phyloP scores from a whole-genome alignment of 1,140 invertebrate species.

The Drosophila nigromelanica region DNA sequence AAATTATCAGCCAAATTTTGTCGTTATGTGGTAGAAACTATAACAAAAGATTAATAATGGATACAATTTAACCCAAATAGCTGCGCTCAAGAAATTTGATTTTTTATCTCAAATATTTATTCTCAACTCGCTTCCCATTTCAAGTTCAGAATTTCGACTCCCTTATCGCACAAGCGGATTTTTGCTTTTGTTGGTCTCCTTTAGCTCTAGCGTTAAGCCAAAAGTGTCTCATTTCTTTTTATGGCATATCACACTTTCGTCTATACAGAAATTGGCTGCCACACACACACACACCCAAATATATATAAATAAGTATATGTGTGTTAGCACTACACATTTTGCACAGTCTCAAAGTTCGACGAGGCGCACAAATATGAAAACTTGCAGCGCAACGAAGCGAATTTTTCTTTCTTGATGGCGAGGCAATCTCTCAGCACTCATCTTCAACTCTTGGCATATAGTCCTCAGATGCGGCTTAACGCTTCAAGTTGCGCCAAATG shows the following conservation, averaged over 20 bases:
- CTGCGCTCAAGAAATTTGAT: slow-evolving; percentile 16
- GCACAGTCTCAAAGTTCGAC: slow-evolving; percentile 60
- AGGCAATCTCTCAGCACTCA: slow-evolving; percentile 58
- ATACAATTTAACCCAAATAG: neutral
- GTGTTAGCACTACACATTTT: too few relatives aligned
- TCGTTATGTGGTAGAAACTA: too few relatives aligned
- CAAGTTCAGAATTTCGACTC: slow-evolving; percentile 46
- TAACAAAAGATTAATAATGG: too few relatives aligned
- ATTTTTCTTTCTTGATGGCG: slow-evolving; percentile 53
- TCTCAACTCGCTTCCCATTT: slow-evolving; percentile 34
- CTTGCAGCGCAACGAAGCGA: slow-evolving; percentile 61
- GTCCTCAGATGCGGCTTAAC: slow-evolving; percentile 61
- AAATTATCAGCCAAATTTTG: too few relatives aligned
- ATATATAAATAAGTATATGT: neutral
- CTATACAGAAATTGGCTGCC: slow-evolving; percentile 63
- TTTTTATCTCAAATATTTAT: slow-evolving; percentile 32
- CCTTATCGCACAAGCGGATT: slow-evolving; percentile 30
- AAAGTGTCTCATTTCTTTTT: slow-evolving; percentile 69
- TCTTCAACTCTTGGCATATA: slow-evolving; percentile 45
- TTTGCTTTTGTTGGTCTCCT: slow-evolving; percentile 23
- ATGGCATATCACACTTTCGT: slow-evolving; percentile 50
- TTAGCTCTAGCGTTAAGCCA: slow-evolving; percentile 47
- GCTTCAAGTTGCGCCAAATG: slow-evolving; percentile 73
- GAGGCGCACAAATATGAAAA: slow-evolving; percentile 72
- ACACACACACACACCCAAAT: slow-evolving; percentile 34